Base-by-base conservation (phyloP, 2,113 vertebrate species). In the Lamprologus sp. region DNA sequence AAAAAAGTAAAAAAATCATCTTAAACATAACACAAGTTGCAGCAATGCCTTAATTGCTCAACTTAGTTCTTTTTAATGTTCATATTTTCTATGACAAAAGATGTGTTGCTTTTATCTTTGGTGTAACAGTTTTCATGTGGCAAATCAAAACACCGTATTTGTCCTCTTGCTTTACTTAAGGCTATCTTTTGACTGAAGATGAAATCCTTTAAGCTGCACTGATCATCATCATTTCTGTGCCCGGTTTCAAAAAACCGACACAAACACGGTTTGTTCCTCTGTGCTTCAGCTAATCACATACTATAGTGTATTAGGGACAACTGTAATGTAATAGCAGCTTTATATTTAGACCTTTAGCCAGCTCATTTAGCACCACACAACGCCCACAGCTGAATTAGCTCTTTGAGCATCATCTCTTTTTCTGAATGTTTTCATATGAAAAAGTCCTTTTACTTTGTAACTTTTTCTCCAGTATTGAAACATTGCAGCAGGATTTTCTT, bases 321-420 rank as follows among this genome's bases (percentile, higher is more conserved):
- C 65, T 73, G 40, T 31, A 83, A 56, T 58, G 58, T 49, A 87
- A 87, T 47, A 45, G 84, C 83, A 40, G 77, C 51, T 79, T 85
- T 87, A 89, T 88, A 89, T 92, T 85, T 90, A 63, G 49, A 84
- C 73, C 53, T 90, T 87, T 79, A 86, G 83, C 60, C 79, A 90
- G 82, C 81, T 87, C 85, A 89, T 93, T 90, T 94, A 88, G 82
- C 83, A 47, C 54, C 28, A 21, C 33, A 45, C 49, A 80, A 79
- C 82, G 83, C 81, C 92, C 88, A 88, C 65, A 89, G 84, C 73
- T 90, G 84, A 91, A 89, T 90, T 89, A 87, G 77, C 81, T 87
- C 83, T 45, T 40, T 89, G 28, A 60, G 88, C 79, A 63, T 70
- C 80, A 55, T 90, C 68, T 89, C 31, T 79, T 63, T 55, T 79